Evolutionary conservation across 2,113 vertebrate genomes (phyloP), one percentile per base, ranked within the genome.

Genomic region (Takifugu flavidus): DNA sequence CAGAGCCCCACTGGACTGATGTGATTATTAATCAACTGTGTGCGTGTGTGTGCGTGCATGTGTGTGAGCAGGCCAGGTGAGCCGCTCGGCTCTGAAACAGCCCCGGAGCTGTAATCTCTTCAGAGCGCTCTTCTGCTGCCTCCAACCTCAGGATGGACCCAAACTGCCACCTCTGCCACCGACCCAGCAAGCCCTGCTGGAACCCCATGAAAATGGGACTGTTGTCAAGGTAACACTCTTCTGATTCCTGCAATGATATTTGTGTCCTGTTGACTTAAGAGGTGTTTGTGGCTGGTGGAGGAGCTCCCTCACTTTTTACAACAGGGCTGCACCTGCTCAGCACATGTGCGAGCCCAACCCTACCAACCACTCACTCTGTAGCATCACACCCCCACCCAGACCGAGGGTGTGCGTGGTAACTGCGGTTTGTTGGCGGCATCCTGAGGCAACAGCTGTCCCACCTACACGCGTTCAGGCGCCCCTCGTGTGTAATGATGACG

Each of bases 51-150:
- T 45, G 44, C 13, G 12, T 45, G 12, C 13, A 12, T 45, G 27
- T 28, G 25, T 15, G 27, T 25, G 0, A 4, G 42, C 78, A 94
- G 93, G 90, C 77, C 90, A 90, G 86, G 89, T 92, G 84, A 91
- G 89, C 88, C 91, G 87, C 60, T 88, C 92, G 31, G 90, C 92
- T 67, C 91, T 92, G 31, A 94, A 93, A 89, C 93, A 94, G 82
- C 93, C 92, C 13, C 90, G 90, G 61, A 92, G 93, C 70, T 92
- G 91, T 69, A 94, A 90, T 83, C 91, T 94, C 89, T 93, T 94
- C 82, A 92, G 92, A 81, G 89, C 91, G 0, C 88, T 94, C 68
- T 93, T 95, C 89, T 94, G 94, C 75, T 95, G 93, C 92, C 88
- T 94, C 59, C 84, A 89, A 14, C 77, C 90, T 68, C 92, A 92